Conservation (phyloP, 2,113 vertebrate genomes). For the Potamarius usumacintae region DNA sequence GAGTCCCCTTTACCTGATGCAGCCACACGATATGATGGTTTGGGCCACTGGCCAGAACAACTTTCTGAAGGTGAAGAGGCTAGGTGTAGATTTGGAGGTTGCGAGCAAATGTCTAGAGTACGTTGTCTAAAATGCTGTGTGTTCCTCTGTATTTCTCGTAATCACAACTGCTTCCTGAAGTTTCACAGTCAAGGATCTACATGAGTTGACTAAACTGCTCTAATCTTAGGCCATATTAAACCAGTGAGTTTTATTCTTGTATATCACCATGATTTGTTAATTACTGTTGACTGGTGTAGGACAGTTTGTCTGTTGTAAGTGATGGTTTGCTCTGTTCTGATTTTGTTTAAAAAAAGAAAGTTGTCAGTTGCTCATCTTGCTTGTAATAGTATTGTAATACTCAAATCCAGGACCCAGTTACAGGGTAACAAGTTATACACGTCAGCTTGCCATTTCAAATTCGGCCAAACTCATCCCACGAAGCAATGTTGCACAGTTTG, state of each 20-base stretch:
- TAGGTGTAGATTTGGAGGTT: constrained; percentile 72
- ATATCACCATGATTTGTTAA: not conserved
- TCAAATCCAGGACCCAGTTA: not conserved
- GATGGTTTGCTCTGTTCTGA: not conserved
- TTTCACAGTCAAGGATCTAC: constrained; percentile 71
- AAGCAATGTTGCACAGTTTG: too few species aligned
- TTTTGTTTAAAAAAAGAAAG: not conserved
- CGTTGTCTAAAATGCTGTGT: constrained; percentile 78
- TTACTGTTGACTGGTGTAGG: constrained; percentile 7
- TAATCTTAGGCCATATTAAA: not conserved
- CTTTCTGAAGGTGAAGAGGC: constrained; percentile 69
- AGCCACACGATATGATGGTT: constrained; percentile 68
- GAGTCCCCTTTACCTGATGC: constrained; percentile 69
- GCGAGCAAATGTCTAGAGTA: constrained; percentile 73
- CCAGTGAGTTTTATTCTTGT: constrained; percentile 4
- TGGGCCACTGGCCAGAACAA: constrained; percentile 78
- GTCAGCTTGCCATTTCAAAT: too few species aligned
- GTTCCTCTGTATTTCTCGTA: constrained; percentile 77
- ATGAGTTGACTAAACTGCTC: constrained; percentile 29
- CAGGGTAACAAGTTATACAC: too few species aligned
- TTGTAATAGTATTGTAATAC: not conserved
- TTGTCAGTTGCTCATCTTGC: not conserved
- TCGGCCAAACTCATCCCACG: too few species aligned
- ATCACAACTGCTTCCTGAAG: constrained; percentile 78
- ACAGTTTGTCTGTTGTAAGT: not conserved